Base-by-base conservation (phyloP, 2,888 invertebrate genomes). In the Chalcis sispes region DNA sequence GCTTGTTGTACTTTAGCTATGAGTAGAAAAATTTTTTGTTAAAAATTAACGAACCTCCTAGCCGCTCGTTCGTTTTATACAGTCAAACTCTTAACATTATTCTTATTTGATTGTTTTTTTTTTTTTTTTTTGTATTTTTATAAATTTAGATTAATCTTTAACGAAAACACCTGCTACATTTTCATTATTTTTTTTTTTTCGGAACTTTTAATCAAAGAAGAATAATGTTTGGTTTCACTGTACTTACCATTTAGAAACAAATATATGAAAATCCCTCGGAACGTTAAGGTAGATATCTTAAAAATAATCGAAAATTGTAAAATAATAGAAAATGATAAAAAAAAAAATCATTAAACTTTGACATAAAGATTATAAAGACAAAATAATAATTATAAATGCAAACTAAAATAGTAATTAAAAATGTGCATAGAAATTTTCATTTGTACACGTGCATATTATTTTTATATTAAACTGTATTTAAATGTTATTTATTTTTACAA, bases 201-300 rank as follows among this genome's bases (percentile, higher is more conserved):
- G n/a, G n/a, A n/a, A n/a, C n/a, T n/a, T n/a, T n/a, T n/a, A n/a
- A n/a, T n/a, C n/a, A n/a, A n/a, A n/a, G n/a, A 48, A 29, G 18
- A 40, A 32, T 27, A 75, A 71, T 65, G 46, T 18, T 27, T 4
- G 20, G 46, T 18, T 42, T 67, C 40, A 67, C 42, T 54, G 59
- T 25, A 42, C 62, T 70, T 50, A 62, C 52, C 42, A 59, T 58
- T 62, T 36, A 36, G n/a, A 40, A 46, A 46, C 56, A 32, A 10
- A 59, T 56, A n/a, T 23, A 29, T 27, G 20, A 13, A 25, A 23
- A 48, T 42, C 5, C 42, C 46, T 36, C 23, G 10, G 27, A 48
- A 27, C 46, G n/a, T 52, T 65, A 65, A 5, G 52, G 52, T n/a
- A 52, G 40, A 32, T n/a, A 52, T 52, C 65, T 65, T 50, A 27